Conservation (phyloP, 2,888 invertebrate species). For the Thysanoteuthis rhombus region DNA sequence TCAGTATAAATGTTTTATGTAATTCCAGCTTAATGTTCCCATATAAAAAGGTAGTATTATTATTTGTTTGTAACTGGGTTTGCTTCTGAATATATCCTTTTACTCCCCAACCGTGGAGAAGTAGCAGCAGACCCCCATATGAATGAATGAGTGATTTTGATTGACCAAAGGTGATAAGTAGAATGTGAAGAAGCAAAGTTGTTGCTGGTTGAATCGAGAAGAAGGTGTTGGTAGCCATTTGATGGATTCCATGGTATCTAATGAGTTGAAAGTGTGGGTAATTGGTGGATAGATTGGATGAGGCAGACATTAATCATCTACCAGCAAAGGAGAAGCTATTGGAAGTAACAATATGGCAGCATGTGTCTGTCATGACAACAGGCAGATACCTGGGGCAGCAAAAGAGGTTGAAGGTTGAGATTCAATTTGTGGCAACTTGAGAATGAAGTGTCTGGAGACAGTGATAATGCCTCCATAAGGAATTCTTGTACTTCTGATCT, state of each 20-base stretch:
- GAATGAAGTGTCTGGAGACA: not conserved
- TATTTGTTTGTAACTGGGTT: too few relatives aligned
- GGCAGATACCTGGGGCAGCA: not conserved
- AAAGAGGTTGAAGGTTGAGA: not conserved
- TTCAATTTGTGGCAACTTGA: slow-evolving; percentile 12
- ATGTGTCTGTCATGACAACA: not conserved
- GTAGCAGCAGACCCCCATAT: too few relatives aligned
- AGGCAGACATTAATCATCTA: not conserved
- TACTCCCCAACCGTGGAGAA: too few relatives aligned
- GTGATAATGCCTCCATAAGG: not conserved
- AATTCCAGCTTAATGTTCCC: too few relatives aligned
- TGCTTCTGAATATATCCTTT: too few relatives aligned
- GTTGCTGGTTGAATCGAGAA: not conserved
- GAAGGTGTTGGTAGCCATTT: not conserved
- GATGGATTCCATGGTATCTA: not conserved
- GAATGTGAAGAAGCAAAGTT: not conserved
- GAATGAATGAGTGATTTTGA: not conserved
- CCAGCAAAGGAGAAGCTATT: not conserved
- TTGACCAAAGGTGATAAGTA: not conserved
- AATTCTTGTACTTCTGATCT: not conserved
- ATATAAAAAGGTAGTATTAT: too few relatives aligned
- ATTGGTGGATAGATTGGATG: not conserved
- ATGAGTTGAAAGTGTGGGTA: not conserved
- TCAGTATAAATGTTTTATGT: too few relatives aligned
- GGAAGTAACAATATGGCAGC: not conserved